A percentile compares a stretch with the other conserved stretches of the same genome.
phyloP scores from a whole-genome alignment of 1,140 invertebrate species.

The Acyrthosiphon pisum region DNA sequence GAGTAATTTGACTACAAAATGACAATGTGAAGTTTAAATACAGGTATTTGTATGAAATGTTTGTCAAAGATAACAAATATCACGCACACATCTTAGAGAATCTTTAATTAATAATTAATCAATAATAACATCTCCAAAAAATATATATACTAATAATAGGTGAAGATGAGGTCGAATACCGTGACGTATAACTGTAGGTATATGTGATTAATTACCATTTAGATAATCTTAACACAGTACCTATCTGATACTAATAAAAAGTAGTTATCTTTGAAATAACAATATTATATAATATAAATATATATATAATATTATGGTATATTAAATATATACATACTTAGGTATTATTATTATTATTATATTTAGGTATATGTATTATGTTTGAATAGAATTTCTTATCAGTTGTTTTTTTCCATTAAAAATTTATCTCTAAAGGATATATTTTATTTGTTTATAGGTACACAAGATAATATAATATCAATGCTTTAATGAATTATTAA shows the following conservation, averaged over 20 bases:
- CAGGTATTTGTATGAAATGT: background rate
- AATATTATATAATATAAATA: background rate
- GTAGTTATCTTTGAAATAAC: background rate
- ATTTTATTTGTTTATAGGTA: background rate
- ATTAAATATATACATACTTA: background rate
- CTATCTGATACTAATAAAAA: slow-evolving; percentile 16
- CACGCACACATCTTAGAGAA: background rate
- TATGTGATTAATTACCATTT: background rate
- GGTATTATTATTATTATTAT: background rate
- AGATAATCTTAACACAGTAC: background rate
- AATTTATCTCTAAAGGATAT: background rate
- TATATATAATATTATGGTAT: background rate
- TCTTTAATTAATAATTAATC: background rate
- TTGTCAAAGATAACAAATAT: background rate
- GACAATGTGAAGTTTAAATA: background rate
- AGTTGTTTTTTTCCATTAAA: background rate
- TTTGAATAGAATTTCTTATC: slow-evolving; percentile 32
- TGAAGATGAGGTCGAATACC: background rate
- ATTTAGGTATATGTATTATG: background rate
- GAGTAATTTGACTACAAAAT: background rate
- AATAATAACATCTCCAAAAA: too few relatives aligned
- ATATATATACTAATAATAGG: background rate
- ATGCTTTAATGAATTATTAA: background rate
- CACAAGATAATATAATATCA: background rate
- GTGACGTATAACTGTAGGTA: background rate